These are phyloP conservation scores for Mactromeris polynyma DNA, from an alignment of 2,888 invertebrate genomes.

Conservation along the genomic window DNA sequence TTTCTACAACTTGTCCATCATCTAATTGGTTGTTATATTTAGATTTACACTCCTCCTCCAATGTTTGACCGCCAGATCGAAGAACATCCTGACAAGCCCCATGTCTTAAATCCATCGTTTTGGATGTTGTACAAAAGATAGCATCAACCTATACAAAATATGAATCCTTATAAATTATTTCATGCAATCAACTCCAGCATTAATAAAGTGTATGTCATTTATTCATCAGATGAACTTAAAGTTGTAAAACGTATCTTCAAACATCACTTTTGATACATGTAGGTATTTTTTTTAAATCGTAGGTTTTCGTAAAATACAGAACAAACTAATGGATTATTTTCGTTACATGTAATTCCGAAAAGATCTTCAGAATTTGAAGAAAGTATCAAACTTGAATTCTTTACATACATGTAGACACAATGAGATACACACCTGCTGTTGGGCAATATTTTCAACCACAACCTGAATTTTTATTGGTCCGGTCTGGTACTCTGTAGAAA, in stretches of 20 bases:
- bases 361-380: not conserved
- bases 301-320: too few relatives aligned
- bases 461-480: constrained; percentile 45
- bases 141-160: constrained; percentile 52
- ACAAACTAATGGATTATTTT: too few relatives aligned
- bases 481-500: constrained; percentile 33
- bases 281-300: too few relatives aligned
- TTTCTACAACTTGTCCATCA: constrained; percentile 53
- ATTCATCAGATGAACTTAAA: too few relatives aligned
- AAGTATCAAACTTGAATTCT: not conserved
- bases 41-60: constrained; percentile 53
- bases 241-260: too few relatives aligned
- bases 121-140: constrained; percentile 57
- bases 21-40: constrained; percentile 47
- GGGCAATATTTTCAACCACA: constrained; percentile 50
- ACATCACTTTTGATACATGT: too few relatives aligned
- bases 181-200: too few relatives aligned
- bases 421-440: constrained; percentile 15
- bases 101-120: constrained; percentile 49
- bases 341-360: too few relatives aligned
- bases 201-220: too few relatives aligned
- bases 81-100: constrained; percentile 61
- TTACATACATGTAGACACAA: not conserved
- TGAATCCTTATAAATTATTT: too few relatives aligned
- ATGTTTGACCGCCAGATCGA: constrained; percentile 41